phyloP scores from a whole-genome alignment of 2,113 vertebrate species.

The Charadrius vociferus region DNA sequence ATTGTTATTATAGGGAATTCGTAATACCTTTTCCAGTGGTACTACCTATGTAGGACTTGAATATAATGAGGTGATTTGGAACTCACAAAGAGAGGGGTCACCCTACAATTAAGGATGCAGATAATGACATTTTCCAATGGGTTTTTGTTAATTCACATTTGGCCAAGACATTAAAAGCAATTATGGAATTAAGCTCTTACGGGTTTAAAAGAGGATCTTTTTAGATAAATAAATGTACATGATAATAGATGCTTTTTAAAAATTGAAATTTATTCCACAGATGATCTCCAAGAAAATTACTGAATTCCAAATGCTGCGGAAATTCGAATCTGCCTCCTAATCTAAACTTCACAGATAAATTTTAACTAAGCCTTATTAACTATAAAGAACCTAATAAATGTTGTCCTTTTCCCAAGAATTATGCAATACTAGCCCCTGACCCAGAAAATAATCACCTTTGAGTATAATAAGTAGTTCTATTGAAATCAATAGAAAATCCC shows the following conservation, averaged over 20 bases:
- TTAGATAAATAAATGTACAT: background rate
- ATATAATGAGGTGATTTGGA: background rate
- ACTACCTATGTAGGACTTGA: background rate
- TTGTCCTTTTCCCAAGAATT: background rate
- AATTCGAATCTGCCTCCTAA: background rate
- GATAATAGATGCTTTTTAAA: background rate
- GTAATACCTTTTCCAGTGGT: background rate
- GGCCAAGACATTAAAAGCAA: conserved; percentile 25
- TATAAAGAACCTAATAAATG: background rate
- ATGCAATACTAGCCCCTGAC: background rate
- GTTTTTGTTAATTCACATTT: conserved; percentile 37
- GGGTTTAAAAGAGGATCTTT: background rate
- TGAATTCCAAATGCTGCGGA: background rate
- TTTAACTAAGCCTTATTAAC: background rate
- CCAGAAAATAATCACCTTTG: conserved; percentile 11
- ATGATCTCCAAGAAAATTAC: background rate
- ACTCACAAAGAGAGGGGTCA: background rate
- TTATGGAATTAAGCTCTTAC: background rate
- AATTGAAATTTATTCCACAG: background rate
- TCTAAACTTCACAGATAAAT: background rate
- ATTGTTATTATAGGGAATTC: background rate
- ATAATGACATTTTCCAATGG: conserved; percentile 1
- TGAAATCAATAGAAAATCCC: conserved; percentile 33
- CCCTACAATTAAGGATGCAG: background rate
- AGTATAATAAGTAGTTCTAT: background rate